Conservation (phyloP, 2,113 vertebrate species). For the Octodon degus region DNA sequence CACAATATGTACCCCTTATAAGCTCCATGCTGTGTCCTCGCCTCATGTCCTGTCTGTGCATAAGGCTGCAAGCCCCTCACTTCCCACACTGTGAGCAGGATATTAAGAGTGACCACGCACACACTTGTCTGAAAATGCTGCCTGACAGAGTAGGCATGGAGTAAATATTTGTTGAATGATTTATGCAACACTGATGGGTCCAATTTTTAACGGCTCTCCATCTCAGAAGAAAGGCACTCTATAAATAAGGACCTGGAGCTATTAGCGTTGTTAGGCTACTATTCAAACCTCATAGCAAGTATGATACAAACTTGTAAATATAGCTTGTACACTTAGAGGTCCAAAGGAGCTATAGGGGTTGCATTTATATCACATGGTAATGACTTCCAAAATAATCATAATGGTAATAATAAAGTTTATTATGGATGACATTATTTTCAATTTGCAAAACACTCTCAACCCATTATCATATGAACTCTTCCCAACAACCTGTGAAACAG, state of each 20-base stretch:
- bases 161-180: conserved; percentile 9
- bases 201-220: conserved; percentile 47
- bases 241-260: conserved; percentile 41
- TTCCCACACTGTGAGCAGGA: not conserved
- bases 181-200: not conserved
- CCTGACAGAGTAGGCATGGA: not conserved
- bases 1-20: not conserved
- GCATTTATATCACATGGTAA: not conserved
- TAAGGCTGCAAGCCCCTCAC: not conserved
- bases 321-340: conserved; percentile 51
- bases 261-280: conserved; percentile 35
- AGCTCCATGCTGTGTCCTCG: not conserved
- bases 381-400: conserved; percentile 66
- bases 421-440: conserved; percentile 10
- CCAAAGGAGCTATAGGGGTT: conserved; percentile 34
- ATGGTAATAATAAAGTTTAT: conserved; percentile 45
- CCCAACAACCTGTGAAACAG: not conserved
- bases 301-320: conserved; percentile 58
- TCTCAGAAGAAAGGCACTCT: conserved; percentile 35
- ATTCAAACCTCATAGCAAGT: conserved; percentile 29
- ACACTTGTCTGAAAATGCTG: not conserved
- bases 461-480: conserved; percentile 57
- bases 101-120: not conserved
- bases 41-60: not conserved
- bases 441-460: conserved; percentile 47